phyloP scores from a whole-genome alignment of 2,888 invertebrate species.

The Hypena proboscidalis region DNA sequence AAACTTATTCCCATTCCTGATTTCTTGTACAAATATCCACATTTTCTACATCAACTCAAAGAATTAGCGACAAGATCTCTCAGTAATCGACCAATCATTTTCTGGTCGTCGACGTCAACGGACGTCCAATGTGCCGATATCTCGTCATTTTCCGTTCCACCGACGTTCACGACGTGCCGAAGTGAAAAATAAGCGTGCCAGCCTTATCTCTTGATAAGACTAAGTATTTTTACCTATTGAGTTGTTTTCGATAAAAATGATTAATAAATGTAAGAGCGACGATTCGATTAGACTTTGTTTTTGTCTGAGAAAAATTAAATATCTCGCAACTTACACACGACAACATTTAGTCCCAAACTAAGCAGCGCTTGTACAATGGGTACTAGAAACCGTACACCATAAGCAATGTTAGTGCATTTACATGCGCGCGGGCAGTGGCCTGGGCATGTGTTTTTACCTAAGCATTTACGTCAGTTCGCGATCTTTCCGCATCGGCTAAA shows the following conservation, averaged over 20 bases:
- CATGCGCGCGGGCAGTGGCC: too few relatives aligned
- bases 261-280: constrained; percentile 15
- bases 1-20: too few relatives aligned
- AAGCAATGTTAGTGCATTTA: too few relatives aligned
- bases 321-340: too few relatives aligned
- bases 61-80: not conserved
- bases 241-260: constrained; percentile 41
- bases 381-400: too few relatives aligned
- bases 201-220: constrained; percentile 1
- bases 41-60: not conserved
- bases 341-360: too few relatives aligned
- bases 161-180: constrained; percentile 1
- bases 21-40: too few relatives aligned
- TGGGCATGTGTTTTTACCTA: too few relatives aligned
- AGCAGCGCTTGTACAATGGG: too few relatives aligned
- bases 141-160: not conserved
- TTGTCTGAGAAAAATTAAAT: too few relatives aligned
- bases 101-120: not conserved
- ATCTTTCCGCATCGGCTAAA: too few relatives aligned
- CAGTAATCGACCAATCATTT: not conserved
- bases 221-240: constrained; percentile 39
- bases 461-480: too few relatives aligned
- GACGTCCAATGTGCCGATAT: not conserved
- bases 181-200: not conserved
- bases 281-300: constrained; percentile 3